Base-by-base conservation (phyloP, 2,888 invertebrate species). In the Scaptomyza tumidula region DNA sequence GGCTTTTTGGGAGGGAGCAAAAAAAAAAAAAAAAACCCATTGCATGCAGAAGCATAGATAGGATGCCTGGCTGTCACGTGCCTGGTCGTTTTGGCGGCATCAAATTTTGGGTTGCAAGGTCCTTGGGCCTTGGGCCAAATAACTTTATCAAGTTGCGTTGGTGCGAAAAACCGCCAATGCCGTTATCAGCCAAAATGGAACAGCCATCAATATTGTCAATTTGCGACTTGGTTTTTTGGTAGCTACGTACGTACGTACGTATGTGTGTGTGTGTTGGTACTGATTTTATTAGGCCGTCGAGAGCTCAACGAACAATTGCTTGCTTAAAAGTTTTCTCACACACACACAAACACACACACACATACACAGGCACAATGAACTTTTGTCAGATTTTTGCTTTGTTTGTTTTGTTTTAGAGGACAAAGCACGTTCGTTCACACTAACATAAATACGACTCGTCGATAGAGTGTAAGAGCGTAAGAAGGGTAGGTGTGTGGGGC, bases 301-400 rank as follows among this genome's bases (percentile, higher is more conserved):
- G 66, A 43, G 69, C 31, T 39, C 49, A 49, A 31, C 59, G 55
- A 60, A 49, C 78, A 80, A 84, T 82, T 84, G 87, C 86, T 85
- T 85, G 85, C 69, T 86, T 72, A 71, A 85, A 87, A 86, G 80
- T 85, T 85, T 86, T 71, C 24, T 37, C 57, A 55, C 64, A 70
- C 75, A 68, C 62, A 35, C 57, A 65, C 50, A 37, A 46, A 61
- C 56, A 67, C 55, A 70, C 75, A 72, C 59, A 66, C 62, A 35
- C 60, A 68, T 60, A 29, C 57, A 65, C 50, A 37, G 50, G 63
- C 56, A 67, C 55, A 48, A 44, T 56, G 58, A 75, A 73, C 69
- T 74, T 68, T 49, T 60, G 58, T 66, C 66, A 69, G 75, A 78
- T 67, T 72, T 65, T 67, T 24, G 43, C 52, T 50, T 56, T 41